Evolutionary conservation across 2,113 vertebrate genomes (phyloP), one percentile per base, ranked within the genome.

Genomic region (Platichthys stellatus): DNA sequence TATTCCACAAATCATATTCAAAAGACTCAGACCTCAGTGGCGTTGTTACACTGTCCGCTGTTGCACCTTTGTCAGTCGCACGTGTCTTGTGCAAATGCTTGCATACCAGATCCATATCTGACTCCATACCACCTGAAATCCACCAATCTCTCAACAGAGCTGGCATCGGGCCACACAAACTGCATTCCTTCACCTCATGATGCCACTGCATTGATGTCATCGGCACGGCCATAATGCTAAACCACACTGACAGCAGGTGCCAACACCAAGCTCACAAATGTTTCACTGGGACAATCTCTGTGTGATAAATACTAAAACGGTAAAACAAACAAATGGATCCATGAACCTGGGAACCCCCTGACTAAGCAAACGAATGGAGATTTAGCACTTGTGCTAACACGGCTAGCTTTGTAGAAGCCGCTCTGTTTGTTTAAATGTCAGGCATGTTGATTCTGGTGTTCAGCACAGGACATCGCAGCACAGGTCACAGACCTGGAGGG

Each of bases 351-450:
- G 72, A 86, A 78, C 61, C 69, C 12, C 63, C 68, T 54, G 81
- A 78, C 74, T 62, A 72, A 87, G 87, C 78, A 82, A 83, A 83
- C 74, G 26, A 28, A 15, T 65, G 66, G 72, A 65, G 66, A 62
- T 78, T 90, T 89, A 84, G 80, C 72, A n/a, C 78, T 45, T 74
- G 64, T 56, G 83, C 85, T 89, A 87, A 81, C 83, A 71, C n/a
- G 23, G 74, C 62, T 88, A 78, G 59, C 66, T 80, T 74, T 77
- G 56, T 59, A 24, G 26, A 69, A 57, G 61, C 71, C 49, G 59
- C 56, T 83, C 38, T 80, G 81, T 82, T 91, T 87, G 77, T 71
- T 81, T 80, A 84, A 92, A 91, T 90, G 87, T 88, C 90, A 90
- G 76, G 45, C 59, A 58, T 88, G 89, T 89, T 83, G 81, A 91